Evolutionary conservation across 2,888 invertebrate genomes (phyloP).

Genomic region (Tetheella fluctuosa): DNA sequence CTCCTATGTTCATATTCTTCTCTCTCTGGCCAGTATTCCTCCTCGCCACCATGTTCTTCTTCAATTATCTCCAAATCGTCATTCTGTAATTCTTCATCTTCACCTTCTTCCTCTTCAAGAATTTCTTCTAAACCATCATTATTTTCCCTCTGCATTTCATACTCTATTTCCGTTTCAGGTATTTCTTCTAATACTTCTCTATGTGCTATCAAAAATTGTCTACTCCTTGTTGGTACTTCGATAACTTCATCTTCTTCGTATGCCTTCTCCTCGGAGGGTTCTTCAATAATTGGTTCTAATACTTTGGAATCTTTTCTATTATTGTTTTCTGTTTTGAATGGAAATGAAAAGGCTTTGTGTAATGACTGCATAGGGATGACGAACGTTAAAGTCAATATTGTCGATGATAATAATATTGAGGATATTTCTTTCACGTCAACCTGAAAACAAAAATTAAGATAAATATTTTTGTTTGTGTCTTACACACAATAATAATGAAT

Average conservation of each 20-base stretch:
- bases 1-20: constrained; percentile 51
- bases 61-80: constrained; percentile 71
- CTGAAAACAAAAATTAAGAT: constrained; percentile 61
- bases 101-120: constrained; percentile 74
- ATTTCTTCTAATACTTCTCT: constrained; percentile 78
- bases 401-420: constrained; percentile 78
- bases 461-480: too few species aligned
- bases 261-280: constrained; percentile 27
- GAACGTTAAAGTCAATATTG: constrained; percentile 84
- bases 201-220: constrained; percentile 66
- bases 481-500: too few species aligned
- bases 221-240: constrained; percentile 50
- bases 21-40: constrained; percentile 64
- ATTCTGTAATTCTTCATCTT: constrained; percentile 44
- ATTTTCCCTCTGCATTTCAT: constrained; percentile 68
- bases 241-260: constrained; percentile 43
- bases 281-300: constrained; percentile 31
- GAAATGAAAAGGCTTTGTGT: constrained; percentile 59
- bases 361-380: constrained; percentile 86
- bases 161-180: constrained; percentile 73
- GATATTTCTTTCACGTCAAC: constrained; percentile 83
- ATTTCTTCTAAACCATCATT: constrained; percentile 71
- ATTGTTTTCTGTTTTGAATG: constrained; percentile 35
- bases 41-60: constrained; percentile 72
- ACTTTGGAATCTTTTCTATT: constrained; percentile 30